Evolutionary conservation across 2,113 vertebrate genomes (phyloP).

Genomic region (Channa maculata): DNA sequence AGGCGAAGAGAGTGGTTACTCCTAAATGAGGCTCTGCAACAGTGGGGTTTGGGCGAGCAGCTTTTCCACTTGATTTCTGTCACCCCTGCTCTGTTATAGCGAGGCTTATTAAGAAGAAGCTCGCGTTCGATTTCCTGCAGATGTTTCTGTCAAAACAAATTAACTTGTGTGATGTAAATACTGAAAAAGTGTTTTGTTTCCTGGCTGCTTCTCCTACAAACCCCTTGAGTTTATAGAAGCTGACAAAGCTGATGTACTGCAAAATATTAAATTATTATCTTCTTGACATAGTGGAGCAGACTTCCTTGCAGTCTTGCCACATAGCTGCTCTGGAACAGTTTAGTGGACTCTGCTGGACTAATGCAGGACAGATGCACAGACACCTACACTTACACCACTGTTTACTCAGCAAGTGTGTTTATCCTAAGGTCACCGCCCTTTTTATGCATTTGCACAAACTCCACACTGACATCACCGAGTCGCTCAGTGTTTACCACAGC

Average conservation of each 20-base stretch:
- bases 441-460: constrained; percentile 33
- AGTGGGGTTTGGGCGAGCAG: constrained; percentile 18
- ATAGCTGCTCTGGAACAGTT: neutral
- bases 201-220: constrained; percentile 10
- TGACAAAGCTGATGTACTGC: constrained; percentile 24
- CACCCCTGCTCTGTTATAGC: constrained; percentile 27
- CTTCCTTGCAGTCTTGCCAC: constrained; percentile 13
- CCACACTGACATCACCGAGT: constrained; percentile 44
- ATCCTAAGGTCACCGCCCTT: constrained; percentile 46
- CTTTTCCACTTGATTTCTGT: constrained; percentile 45
- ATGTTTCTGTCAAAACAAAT: constrained; percentile 67
- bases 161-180: constrained; percentile 44
- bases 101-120: constrained; percentile 37
- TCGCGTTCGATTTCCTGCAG: constrained; percentile 44
- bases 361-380: constrained; percentile 44
- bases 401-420: constrained; percentile 23
- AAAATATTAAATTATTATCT: constrained; percentile 20
- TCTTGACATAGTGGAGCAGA: neutral
- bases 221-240: constrained; percentile 9
- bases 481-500: constrained; percentile 41
- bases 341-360: constrained; percentile 21
- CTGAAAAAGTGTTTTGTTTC: neutral
- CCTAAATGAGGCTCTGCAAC: constrained; percentile 46
- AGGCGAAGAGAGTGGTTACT: constrained; percentile 36
- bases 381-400: constrained; percentile 49